phyloP scores from a whole-genome alignment of 2,797 vertebrate species.

The Leptoclinus maculatus region DNA sequence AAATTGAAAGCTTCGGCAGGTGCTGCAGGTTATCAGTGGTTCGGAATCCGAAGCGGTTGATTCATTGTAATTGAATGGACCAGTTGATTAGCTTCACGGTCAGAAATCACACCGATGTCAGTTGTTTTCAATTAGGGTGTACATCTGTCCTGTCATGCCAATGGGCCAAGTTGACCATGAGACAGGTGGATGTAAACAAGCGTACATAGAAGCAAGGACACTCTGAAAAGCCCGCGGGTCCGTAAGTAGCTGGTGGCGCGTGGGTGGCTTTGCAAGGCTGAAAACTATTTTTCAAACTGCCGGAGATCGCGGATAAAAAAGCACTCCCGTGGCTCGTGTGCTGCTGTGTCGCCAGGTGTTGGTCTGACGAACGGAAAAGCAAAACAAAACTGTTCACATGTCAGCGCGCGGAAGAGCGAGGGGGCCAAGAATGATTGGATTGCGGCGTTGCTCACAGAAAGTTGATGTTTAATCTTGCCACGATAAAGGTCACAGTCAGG shows the following conservation, averaged over 20 bases:
- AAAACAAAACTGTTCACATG: not conserved
- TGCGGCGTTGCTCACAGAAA: not conserved
- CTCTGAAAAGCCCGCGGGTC: constrained; percentile 33
- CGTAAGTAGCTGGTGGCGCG: constrained; percentile 21
- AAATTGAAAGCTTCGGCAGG: not conserved
- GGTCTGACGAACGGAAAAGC: constrained; percentile 13
- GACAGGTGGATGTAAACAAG: constrained; percentile 25
- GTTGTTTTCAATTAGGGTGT: not conserved
- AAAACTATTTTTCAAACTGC: constrained; percentile 44
- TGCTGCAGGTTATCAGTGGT: not conserved
- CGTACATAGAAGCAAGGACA: constrained; percentile 53
- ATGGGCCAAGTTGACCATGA: constrained; percentile 2
- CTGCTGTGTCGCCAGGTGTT: constrained; percentile 18
- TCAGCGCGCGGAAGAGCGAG: not conserved
- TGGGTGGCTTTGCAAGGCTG: constrained; percentile 41
- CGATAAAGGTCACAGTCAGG: constrained; percentile 19
- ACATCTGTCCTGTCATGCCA: not conserved
- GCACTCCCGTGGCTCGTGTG: constrained; percentile 6
- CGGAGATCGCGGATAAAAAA: constrained; percentile 22
- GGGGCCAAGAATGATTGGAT: not conserved
- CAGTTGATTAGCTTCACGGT: not conserved
- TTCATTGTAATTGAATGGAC: not conserved
- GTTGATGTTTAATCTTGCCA: constrained; percentile 4
- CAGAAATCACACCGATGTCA: not conserved
- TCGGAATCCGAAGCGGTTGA: not conserved